A percentile compares a stretch with the other conserved stretches of the same genome.
phyloP scores from a whole-genome alignment of 1,140 invertebrate species.

The Drosophila chauvacae region DNA sequence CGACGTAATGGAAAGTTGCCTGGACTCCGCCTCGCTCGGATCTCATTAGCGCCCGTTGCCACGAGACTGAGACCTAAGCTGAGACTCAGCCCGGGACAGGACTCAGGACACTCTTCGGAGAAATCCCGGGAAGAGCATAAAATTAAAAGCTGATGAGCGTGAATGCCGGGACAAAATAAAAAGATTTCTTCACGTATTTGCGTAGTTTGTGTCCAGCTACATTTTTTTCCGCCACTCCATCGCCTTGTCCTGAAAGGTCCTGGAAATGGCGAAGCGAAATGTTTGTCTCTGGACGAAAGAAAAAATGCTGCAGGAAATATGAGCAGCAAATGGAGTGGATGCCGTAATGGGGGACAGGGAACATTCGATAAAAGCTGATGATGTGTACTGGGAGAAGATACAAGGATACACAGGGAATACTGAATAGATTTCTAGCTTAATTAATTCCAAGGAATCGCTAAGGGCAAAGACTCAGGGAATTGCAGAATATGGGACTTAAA shows the following conservation, averaged over 20 bases:
- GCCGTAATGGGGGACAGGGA: conserved; percentile 3
- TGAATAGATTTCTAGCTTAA: not conserved
- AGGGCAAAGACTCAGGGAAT: not conserved
- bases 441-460: conserved; percentile 3
- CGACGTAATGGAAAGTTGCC: conserved; percentile 77
- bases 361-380: conserved; percentile 37
- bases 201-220: conserved; percentile 56
- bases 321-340: conserved; percentile 25
- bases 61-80: conserved; percentile 37
- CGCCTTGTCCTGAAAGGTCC: not conserved
- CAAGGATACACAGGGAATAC: not conserved
- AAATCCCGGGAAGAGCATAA: conserved; percentile 62
- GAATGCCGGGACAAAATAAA: conserved; percentile 75
- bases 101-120: conserved; percentile 16
- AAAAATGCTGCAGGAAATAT: conserved; percentile 53
- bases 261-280: conserved; percentile 18
- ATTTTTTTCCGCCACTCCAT: conserved; percentile 1
- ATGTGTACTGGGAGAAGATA: conserved; percentile 4
- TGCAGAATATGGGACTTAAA: not conserved
- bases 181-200: conserved; percentile 79
- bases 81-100: conserved; percentile 14
- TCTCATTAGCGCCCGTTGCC: conserved; percentile 80
- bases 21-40: conserved; percentile 53
- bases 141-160: conserved; percentile 84
- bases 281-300: conserved; percentile 31